phyloP scores from a whole-genome alignment of 2,113 vertebrate species.

The Phylloscopus trochiloides region DNA sequence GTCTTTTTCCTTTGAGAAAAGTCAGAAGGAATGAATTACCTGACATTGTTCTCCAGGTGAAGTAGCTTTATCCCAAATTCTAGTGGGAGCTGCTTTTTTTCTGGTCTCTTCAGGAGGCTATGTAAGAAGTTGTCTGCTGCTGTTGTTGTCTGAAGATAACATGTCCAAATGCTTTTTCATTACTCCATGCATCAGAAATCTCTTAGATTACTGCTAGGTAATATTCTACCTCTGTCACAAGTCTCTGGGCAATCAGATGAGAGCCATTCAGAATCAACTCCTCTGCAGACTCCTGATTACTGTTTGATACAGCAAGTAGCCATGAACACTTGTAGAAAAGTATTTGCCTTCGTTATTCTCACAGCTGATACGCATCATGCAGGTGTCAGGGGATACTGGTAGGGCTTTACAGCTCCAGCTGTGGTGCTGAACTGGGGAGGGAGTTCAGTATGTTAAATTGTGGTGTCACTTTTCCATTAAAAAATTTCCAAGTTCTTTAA shows the following conservation, averaged over 20 bases:
- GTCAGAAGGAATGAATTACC: not conserved
- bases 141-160: not conserved
- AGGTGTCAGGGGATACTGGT: rapidly evolving
- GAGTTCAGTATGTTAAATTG: not conserved
- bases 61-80: not conserved
- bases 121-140: not conserved
- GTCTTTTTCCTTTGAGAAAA: not conserved
- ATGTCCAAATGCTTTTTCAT: not conserved
- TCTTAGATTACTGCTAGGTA: not conserved
- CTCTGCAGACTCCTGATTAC: not conserved
- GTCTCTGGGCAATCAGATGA: not conserved
- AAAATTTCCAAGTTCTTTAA: not conserved
- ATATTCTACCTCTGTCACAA: not conserved
- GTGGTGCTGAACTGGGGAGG: not conserved
- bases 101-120: not conserved
- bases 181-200: not conserved
- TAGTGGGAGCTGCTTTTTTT: not conserved
- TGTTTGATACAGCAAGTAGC: not conserved
- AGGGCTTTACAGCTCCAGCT: rapidly evolving
- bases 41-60: not conserved
- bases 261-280: not conserved
- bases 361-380: not conserved
- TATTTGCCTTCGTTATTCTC: not conserved
- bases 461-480: not conserved
- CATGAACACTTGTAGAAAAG: not conserved